Percentiles rank a stretch among this genome's conserved stretches.
These are phyloP conservation scores for Eumaeus atala DNA, from an alignment of 1,140 invertebrate species.

Conservation along the genomic window DNA sequence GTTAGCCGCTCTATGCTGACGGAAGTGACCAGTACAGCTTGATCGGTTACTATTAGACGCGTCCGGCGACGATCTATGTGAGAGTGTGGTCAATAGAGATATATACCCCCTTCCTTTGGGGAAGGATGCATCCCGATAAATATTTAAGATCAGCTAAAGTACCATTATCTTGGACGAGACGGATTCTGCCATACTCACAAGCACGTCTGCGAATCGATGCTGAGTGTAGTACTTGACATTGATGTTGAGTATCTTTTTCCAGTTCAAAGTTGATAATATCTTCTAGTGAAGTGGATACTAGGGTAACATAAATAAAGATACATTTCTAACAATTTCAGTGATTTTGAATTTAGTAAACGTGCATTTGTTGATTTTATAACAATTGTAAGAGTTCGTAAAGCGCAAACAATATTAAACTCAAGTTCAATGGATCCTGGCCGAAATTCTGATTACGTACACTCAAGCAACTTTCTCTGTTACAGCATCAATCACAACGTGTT, in stretches of 20 bases:
- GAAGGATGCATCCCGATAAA: too few relatives aligned
- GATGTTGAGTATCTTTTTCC: neutral
- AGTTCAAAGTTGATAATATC: neutral
- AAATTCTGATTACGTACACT: conserved; percentile 25
- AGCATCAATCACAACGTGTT: conserved; percentile 36
- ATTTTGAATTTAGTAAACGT: neutral
- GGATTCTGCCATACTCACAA: too few relatives aligned
- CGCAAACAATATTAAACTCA: conserved; percentile 18
- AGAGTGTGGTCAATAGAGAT: too few relatives aligned
- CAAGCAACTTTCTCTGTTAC: conserved; percentile 57
- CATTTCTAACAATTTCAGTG: neutral
- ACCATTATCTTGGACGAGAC: too few relatives aligned
- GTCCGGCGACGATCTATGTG: too few relatives aligned
- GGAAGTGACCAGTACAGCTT: too few relatives aligned
- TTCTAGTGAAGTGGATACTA: neutral
- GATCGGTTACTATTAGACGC: too few relatives aligned
- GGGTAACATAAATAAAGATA: neutral
- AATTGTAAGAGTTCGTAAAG: conserved; percentile 14
- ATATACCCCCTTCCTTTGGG: too few relatives aligned
- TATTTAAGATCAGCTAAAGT: too few relatives aligned
- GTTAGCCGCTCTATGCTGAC: too few relatives aligned
- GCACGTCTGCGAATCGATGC: too few relatives aligned
- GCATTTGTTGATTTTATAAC: neutral
- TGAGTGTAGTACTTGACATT: too few relatives aligned
- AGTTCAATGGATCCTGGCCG: conserved; percentile 17